phyloP scores from a whole-genome alignment of 2,888 invertebrate genomes.

The Perizoma affinitatum region DNA sequence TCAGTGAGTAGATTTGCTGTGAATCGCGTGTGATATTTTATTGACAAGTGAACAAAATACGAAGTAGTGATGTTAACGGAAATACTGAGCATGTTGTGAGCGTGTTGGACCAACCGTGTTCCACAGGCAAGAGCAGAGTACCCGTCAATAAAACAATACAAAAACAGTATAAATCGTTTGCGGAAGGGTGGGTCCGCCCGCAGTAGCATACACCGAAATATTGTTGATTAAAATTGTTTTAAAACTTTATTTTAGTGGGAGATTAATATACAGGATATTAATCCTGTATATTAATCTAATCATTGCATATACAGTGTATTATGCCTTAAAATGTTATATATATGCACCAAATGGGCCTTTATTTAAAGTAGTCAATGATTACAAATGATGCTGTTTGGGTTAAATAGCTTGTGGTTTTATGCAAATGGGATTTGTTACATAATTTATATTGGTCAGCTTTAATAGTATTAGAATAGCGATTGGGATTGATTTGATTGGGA shows the following conservation, averaged over 20 bases:
- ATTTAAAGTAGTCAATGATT: slow-evolving; percentile 40
- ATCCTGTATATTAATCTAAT: slow-evolving; percentile 69
- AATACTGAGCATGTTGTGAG: slow-evolving; percentile 56
- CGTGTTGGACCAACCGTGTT: slow-evolving; percentile 29
- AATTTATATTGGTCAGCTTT: slow-evolving; percentile 28
- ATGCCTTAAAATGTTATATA: slow-evolving; percentile 49
- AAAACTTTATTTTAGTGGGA: slow-evolving; percentile 63
- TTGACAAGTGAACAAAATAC: slow-evolving; percentile 79
- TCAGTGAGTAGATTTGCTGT: slow-evolving; percentile 73
- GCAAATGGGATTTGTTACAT: slow-evolving; percentile 35
- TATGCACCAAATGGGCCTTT: slow-evolving; percentile 31
- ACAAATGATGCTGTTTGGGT: slow-evolving; percentile 35
- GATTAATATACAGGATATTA: slow-evolving; percentile 73
- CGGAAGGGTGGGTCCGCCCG: slow-evolving; percentile 54
- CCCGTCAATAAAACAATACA: slow-evolving; percentile 53
- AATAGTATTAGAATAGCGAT: slow-evolving; percentile 31
- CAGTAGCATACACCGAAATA: slow-evolving; percentile 52
- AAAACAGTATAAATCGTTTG: slow-evolving; percentile 63
- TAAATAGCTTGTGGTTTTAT: slow-evolving; percentile 32
- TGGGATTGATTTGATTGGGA: slow-evolving; percentile 21
- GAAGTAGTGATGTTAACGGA: slow-evolving; percentile 64
- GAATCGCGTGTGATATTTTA: slow-evolving; percentile 77
- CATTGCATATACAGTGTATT: slow-evolving; percentile 61
- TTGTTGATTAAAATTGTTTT: slow-evolving; percentile 74
- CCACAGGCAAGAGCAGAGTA: slow-evolving; percentile 44